Evolutionary conservation across 2,888 invertebrate genomes (phyloP).

Genomic region (Tenthredo mesomela): DNA sequence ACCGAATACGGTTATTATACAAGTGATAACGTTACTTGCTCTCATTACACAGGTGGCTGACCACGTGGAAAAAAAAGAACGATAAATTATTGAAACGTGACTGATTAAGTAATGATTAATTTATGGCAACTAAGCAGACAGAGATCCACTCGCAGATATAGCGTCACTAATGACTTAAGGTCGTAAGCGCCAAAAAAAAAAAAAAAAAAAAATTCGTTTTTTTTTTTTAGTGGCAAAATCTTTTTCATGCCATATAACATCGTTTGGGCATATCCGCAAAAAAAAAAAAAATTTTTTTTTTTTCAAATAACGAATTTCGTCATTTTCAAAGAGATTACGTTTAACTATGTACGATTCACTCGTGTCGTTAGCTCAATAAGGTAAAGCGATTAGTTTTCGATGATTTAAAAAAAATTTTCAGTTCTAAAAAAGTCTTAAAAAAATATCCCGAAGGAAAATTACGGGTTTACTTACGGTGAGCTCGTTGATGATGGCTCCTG

Average conservation of each 20-base stretch:
- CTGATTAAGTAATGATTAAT: neutral
- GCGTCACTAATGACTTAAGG: too few species aligned
- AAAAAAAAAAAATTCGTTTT: too few species aligned
- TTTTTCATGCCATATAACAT: too few species aligned
- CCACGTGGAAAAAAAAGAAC: neutral
- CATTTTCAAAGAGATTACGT: neutral
- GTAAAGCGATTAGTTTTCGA: neutral
- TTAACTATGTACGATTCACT: neutral
- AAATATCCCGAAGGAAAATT: neutral
- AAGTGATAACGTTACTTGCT: slow-evolving; percentile 2
- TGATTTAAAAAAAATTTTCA: neutral
- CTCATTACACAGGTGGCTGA: neutral
- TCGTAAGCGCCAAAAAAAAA: too few species aligned
- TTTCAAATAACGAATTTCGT: too few species aligned
- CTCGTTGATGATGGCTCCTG: slow-evolving; percentile 98
- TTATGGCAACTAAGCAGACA: neutral
- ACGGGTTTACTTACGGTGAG: slow-evolving; percentile 83
- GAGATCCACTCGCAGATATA: neutral
- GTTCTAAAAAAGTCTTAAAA: neutral
- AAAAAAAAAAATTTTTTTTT: too few species aligned
- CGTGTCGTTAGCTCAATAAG: neutral
- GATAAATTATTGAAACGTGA: slow-evolving; percentile 1
- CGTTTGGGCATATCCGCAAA: too few species aligned
- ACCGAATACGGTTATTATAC: neutral
- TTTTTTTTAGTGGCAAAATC: too few species aligned